Conservation (phyloP, 37 sponge, comb jelly and placozoan genomes). For the Geodia barretti region DNA sequence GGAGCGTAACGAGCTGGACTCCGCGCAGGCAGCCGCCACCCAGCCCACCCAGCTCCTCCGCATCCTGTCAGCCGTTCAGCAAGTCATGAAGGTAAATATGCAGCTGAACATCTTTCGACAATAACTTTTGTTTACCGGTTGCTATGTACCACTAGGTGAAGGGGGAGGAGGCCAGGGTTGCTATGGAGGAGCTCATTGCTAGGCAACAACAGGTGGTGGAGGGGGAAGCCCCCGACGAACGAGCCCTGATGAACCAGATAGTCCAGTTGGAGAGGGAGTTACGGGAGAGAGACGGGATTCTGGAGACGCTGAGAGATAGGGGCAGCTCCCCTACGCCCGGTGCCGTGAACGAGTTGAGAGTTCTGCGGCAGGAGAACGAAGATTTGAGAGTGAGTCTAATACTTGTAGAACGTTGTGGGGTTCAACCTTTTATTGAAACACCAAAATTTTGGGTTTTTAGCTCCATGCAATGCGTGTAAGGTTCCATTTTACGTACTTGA, state of each 20-base stretch:
- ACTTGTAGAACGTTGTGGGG: too few relatives aligned
- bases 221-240: background rate
- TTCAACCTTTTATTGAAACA: too few relatives aligned
- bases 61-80: background rate
- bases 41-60: background rate
- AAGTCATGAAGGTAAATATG: conserved; percentile 13
- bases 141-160: background rate
- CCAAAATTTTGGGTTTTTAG: too few relatives aligned
- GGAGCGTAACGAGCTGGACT: conserved; percentile 2
- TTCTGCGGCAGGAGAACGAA: conserved; percentile 19
- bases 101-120: background rate
- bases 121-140: background rate
- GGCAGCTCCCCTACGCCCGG: background rate
- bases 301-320: conserved; percentile 8
- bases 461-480: too few relatives aligned
- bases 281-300: conserved; percentile 12
- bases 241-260: conserved; percentile 9
- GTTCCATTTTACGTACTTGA: too few relatives aligned
- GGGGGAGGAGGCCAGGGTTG: conserved; percentile 23
- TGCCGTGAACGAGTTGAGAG: background rate
- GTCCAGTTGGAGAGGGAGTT: conserved; percentile 39
- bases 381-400: conserved; percentile 15
- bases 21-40: background rate
- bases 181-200: conserved; percentile 3
- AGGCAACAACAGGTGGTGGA: background rate